Conservation (phyloP, 2,113 vertebrate species). For the Hippopotamus amphibius region DNA sequence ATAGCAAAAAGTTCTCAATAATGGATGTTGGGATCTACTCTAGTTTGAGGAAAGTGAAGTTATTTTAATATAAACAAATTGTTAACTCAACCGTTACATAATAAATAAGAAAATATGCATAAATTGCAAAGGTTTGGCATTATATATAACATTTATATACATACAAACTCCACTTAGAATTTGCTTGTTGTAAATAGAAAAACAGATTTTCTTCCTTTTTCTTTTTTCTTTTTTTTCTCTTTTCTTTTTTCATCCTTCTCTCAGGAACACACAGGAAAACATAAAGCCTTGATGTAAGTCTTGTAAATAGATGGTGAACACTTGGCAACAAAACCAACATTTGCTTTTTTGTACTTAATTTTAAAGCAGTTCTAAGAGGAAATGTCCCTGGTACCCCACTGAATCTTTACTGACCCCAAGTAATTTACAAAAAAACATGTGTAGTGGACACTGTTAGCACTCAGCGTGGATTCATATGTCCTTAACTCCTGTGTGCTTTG, state of each 20-base stretch:
- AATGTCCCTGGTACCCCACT: background rate
- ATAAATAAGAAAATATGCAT: background rate
- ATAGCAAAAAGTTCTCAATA: background rate
- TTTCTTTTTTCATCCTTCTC: slow-evolving; percentile 34
- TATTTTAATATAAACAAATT: background rate
- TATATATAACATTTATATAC: background rate
- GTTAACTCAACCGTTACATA: background rate
- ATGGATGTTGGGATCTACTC: background rate
- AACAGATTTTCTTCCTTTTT: background rate
- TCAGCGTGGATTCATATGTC: background rate
- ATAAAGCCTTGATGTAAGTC: background rate
- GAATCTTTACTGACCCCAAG: background rate
- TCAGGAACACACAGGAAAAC: slow-evolving; percentile 25
- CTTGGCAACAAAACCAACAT: background rate
- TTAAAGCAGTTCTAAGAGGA: background rate
- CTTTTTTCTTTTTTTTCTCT: no score
- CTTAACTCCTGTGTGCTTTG: background rate
- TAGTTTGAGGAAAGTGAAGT: background rate
- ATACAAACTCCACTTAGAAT: background rate
- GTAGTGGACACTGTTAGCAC: background rate
- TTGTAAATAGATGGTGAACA: background rate
- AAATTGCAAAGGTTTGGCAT: background rate
- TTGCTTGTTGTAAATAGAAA: slow-evolving; percentile 15
- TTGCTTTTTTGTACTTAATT: background rate
- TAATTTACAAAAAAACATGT: background rate